These are phyloP conservation scores for Carettochelys insculpta DNA, from an alignment of 2,113 vertebrate genomes.

Conservation along the genomic window DNA sequence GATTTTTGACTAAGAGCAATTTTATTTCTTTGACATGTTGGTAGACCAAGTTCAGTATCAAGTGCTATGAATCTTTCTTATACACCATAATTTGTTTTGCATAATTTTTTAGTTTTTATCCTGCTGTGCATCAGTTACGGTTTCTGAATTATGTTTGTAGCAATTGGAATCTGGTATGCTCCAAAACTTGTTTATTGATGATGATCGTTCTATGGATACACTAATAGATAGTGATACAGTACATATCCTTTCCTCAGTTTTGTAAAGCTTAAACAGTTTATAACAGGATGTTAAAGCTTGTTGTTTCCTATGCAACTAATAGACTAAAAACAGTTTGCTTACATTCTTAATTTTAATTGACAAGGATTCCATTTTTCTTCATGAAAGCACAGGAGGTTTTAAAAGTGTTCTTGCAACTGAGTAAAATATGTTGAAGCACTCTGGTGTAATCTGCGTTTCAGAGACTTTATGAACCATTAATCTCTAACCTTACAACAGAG, in stretches of 20 bases:
- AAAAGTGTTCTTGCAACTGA: not conserved
- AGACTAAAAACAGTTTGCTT: not conserved
- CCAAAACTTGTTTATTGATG: not conserved
- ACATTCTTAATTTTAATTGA: not conserved
- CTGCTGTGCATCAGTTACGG: not conserved
- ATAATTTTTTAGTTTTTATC: not conserved
- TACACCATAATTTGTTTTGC: not conserved
- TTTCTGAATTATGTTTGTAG: not conserved
- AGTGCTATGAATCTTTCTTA: not conserved
- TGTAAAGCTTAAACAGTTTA: not conserved
- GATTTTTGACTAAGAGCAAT: not conserved
- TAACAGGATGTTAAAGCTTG: not conserved
- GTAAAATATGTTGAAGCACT: not conserved
- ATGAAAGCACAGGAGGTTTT: not conserved
- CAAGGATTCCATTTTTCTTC: not conserved
- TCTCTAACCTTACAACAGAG: not conserved
- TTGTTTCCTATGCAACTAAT: not conserved
- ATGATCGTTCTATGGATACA: not conserved
- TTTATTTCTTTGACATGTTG: not conserved
- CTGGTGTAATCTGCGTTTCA: not conserved
- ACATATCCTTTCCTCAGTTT: not conserved
- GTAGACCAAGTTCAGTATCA: not conserved
- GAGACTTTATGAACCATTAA: not conserved
- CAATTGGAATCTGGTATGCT: not conserved
- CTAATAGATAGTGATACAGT: not conserved